phyloP scores from a whole-genome alignment of 2,113 vertebrate genomes.

The Noctilio leporinus region DNA sequence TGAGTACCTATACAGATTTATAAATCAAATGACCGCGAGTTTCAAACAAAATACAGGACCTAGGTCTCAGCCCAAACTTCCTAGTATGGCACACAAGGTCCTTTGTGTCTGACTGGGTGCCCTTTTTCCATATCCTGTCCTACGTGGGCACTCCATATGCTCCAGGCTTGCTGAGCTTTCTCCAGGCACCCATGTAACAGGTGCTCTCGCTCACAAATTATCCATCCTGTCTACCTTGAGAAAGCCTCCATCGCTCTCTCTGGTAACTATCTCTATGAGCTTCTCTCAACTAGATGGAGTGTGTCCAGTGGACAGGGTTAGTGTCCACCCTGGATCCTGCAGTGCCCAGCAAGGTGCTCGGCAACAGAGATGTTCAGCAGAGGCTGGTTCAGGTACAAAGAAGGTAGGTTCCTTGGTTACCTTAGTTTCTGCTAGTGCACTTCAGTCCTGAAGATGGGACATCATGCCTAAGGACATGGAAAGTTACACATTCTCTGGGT shows the following conservation, averaged over 20 bases:
- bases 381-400: not conserved
- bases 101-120: not conserved
- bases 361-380: not conserved
- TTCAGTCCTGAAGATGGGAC: not conserved
- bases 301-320: not conserved
- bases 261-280: not conserved
- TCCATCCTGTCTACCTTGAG: not conserved
- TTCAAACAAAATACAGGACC: not conserved
- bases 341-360: not conserved
- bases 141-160: not conserved
- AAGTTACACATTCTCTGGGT: not conserved
- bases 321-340: not conserved
- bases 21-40: not conserved
- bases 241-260: not conserved
- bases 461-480: not conserved
- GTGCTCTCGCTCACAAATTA: not conserved
- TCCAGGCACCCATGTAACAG: not conserved
- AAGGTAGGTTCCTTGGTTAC: not conserved
- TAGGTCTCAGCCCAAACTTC: not conserved
- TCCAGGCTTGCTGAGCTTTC: not conserved
- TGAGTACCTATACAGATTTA: not conserved
- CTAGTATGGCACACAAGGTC: not conserved
- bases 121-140: not conserved
- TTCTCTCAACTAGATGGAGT: not conserved
- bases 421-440: not conserved